Evolutionary conservation across 2,113 vertebrate genomes (phyloP), one percentile per base, ranked within the genome.

Genomic region (Oncorhynchus masou): DNA sequence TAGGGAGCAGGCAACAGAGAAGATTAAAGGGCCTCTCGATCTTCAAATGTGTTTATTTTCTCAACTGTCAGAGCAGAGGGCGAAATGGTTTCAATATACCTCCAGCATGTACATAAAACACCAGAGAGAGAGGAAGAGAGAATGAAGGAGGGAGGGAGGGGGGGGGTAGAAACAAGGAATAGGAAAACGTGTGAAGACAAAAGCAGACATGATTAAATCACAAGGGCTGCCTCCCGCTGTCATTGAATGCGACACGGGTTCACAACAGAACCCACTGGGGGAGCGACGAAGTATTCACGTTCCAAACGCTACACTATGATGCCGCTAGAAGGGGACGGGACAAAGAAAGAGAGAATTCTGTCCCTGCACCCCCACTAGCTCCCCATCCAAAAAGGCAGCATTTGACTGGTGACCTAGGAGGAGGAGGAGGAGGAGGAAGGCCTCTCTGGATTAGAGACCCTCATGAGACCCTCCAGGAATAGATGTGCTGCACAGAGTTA

Each of bases 381-480:
- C 60, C 60, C 60, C 24, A 67, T 16, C 22, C 12, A 29, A 67
- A 67, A 19, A 22, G 65, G 29, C 25, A 29, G 29, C 13, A 54
- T 54, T 54, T 54, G 51, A 54, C 51, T 54, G 51, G 51, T 54
- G 51, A 51, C 49, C 49, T 51, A 51, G 49, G 49, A 54, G 51
- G 25, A 25, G 62, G 25, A 25, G 27, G 27, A 27, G 27, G 13
- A 31, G 62, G 25, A 25, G 62, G 25, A 25, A 31, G 65, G 25
- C 65, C 65, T 67, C 65, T 29, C 25, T 7, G 82, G 84, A 85
- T 72, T 48, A 15, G 74, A 59, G 24, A 20, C 68, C 79, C 91
- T 92, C 91, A 80, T 51, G 92, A 91, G 92, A 79, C 69, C 65
- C 31, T 86, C 91, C 91, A 85, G 86, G 91, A 93, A 94, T 93